Conservation (phyloP, 1,140 invertebrate genomes). For the Danaus melanippus region DNA sequence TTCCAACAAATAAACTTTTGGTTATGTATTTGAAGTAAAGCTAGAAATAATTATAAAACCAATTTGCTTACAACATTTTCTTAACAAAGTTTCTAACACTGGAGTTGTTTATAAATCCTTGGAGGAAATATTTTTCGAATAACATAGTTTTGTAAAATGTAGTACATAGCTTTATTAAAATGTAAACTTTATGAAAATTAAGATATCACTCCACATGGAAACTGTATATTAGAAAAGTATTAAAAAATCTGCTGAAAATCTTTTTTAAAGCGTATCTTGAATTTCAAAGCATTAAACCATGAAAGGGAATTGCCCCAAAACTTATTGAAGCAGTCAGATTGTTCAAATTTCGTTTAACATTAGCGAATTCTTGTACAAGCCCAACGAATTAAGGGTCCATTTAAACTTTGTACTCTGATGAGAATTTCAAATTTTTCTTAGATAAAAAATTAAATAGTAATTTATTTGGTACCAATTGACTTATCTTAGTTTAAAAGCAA, state of each 20-base stretch:
- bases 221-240: constrained; percentile 5
- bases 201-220: not conserved
- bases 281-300: constrained; percentile 61
- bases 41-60: not conserved
- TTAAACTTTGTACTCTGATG: constrained; percentile 54
- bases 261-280: constrained; percentile 22
- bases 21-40: too few species aligned
- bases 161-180: too few species aligned
- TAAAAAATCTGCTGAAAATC: constrained; percentile 6
- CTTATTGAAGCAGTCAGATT: constrained; percentile 69
- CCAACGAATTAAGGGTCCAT: constrained; percentile 62
- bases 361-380: constrained; percentile 62
- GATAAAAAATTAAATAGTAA: too few species aligned
- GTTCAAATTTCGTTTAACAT: constrained; percentile 63
- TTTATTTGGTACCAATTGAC: too few species aligned
- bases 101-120: too few species aligned
- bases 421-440: constrained; percentile 22
- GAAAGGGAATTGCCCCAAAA: constrained; percentile 61
- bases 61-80: not conserved
- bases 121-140: too few species aligned
- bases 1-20: too few species aligned
- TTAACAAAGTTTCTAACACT: not conserved
- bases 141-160: too few species aligned
- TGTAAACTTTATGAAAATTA: too few species aligned
- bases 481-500: too few species aligned